A percentile compares a stretch with the other conserved stretches of the same genome.
Conservation (phyloP, 1,140 invertebrate species). For the Drosophila athabasca region DNA sequence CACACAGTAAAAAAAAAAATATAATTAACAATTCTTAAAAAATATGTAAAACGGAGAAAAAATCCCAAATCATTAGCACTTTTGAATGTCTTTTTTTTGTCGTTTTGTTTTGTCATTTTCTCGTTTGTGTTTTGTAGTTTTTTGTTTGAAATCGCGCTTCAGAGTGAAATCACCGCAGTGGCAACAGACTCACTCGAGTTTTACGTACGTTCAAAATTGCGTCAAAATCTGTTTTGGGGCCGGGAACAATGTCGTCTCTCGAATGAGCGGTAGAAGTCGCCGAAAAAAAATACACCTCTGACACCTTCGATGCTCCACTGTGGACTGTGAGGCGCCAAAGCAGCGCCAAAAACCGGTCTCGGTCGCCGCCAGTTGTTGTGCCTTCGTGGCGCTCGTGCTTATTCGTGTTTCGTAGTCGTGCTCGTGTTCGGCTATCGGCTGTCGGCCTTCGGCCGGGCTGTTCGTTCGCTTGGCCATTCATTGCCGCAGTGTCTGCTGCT, state of each 20-base stretch:
- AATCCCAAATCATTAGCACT: conserved; percentile 59
- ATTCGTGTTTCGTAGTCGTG: conserved; percentile 7
- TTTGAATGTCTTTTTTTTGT: conserved; percentile 41
- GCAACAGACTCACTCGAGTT: conserved; percentile 2
- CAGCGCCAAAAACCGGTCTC: conserved; percentile 58
- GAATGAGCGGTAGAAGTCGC: too few relatives aligned
- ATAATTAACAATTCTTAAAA: conserved; percentile 29
- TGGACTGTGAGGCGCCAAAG: conserved; percentile 57
- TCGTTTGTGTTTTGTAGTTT: neutral
- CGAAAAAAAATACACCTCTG: conserved; percentile 15
- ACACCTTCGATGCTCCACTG: conserved; percentile 65
- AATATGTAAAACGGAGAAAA: conserved; percentile 35
- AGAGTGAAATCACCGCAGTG: conserved; percentile 33
- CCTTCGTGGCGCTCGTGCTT: neutral
- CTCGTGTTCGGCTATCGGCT: conserved; percentile 36
- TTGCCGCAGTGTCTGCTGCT: too few relatives aligned
- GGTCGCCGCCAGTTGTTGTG: neutral
- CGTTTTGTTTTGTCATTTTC: conserved; percentile 21
- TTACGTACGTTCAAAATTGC: conserved; percentile 44
- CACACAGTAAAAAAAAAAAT: conserved; percentile 36
- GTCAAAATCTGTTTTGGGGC: conserved; percentile 27
- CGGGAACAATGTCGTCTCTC: too few relatives aligned
- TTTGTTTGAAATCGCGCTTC: conserved; percentile 27
- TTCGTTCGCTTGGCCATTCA: too few relatives aligned
- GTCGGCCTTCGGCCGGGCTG: conserved; percentile 17